These are phyloP conservation scores for Hippopotamyrus pictus DNA, from an alignment of 2,797 vertebrate genomes.

Conservation along the genomic window DNA sequence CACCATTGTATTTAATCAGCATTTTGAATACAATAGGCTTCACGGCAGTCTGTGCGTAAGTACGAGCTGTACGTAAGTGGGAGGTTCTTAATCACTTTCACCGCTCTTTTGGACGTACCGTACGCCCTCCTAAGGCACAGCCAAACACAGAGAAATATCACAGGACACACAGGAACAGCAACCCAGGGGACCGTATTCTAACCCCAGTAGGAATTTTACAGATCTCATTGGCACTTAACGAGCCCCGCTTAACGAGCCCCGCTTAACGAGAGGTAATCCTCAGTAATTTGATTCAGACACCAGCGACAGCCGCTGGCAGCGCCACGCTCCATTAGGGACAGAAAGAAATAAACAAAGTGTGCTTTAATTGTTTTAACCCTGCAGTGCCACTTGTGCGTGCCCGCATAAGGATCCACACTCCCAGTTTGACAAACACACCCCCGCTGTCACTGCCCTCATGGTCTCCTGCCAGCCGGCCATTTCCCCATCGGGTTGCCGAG, in stretches of 20 bases:
- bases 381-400: background rate
- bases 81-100: background rate
- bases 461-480: background rate
- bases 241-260: background rate
- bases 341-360: background rate
- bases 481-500: background rate
- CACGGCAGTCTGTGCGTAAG: background rate
- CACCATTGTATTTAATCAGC: background rate
- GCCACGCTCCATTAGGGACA: background rate
- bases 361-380: background rate
- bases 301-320: background rate
- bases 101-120: background rate
- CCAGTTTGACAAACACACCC: background rate
- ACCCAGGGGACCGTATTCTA: background rate
- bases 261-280: background rate
- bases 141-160: background rate
- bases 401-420: background rate
- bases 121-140: background rate
- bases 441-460: background rate
- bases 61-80: background rate
- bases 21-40: background rate
- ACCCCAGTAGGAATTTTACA: background rate
- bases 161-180: background rate
- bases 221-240: background rate
- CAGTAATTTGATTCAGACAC: constrained; percentile 1